Evolutionary conservation across 2,888 invertebrate genomes (phyloP).

Genomic region (Lycocerus yunnanus): DNA sequence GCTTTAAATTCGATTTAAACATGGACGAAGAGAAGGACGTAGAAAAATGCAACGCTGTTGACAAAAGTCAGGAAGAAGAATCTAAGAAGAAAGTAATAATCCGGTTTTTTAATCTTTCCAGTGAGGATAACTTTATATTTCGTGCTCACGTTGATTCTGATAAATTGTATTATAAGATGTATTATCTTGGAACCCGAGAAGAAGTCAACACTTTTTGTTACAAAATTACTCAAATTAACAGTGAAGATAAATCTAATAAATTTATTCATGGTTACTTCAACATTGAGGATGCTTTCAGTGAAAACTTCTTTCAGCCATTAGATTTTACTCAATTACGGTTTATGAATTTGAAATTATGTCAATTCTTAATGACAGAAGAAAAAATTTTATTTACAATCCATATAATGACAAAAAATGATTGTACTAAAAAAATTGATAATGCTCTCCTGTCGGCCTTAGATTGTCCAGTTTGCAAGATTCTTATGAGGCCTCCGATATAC

Average conservation of each 20-base stretch:
- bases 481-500: background rate
- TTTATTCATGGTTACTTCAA: background rate
- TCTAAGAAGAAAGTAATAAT: background rate
- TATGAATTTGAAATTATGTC: background rate
- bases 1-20: background rate
- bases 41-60: background rate
- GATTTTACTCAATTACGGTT: background rate
- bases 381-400: background rate
- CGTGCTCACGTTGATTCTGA: background rate
- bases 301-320: background rate
- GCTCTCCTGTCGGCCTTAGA: background rate
- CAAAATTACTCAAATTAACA: background rate
- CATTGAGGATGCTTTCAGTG: background rate
- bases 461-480: background rate
- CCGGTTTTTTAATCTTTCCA: background rate
- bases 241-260: background rate
- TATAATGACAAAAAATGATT: background rate
- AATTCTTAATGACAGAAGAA: background rate
- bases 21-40: background rate
- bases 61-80: background rate
- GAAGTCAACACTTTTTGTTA: background rate
- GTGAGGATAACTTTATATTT: background rate
- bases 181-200: background rate
- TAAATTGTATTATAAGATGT: background rate
- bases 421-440: background rate